phyloP scores from a whole-genome alignment of 2,797 vertebrate genomes.

The Sebastes ruberrimus region DNA sequence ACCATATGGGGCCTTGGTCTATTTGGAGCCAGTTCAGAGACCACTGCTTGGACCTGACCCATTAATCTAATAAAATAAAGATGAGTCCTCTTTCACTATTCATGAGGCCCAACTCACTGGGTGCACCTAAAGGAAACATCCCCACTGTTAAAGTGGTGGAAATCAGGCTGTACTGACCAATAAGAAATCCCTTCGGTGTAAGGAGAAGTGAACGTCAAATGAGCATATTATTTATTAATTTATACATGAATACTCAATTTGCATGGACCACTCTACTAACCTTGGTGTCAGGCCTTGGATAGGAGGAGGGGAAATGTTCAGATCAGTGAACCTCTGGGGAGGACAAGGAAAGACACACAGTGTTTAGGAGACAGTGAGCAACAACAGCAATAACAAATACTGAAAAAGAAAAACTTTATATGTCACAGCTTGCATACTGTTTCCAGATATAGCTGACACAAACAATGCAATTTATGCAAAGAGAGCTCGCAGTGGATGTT shows the following conservation, averaged over 20 bases:
- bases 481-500: neutral
- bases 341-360: constrained; percentile 4
- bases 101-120: constrained; percentile 17
- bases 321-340: constrained; percentile 89
- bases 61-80: constrained; percentile 72
- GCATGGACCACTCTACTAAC: constrained; percentile 72
- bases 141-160: neutral
- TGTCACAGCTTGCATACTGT: neutral
- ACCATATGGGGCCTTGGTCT: neutral
- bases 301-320: constrained; percentile 86
- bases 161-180: constrained; percentile 19
- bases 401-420: neutral
- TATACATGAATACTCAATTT: constrained; percentile 9
- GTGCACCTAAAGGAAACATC: constrained; percentile 23
- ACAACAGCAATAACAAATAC: neutral
- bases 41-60: constrained; percentile 41
- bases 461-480: neutral
- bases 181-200: neutral
- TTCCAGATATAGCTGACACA: neutral
- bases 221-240: constrained; percentile 1
- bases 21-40: constrained; percentile 30
- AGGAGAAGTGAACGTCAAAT: neutral
- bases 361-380: neutral
- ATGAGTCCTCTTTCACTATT: constrained; percentile 55
- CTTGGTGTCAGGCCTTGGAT: constrained; percentile 86